Base-by-base conservation (phyloP, 2,113 vertebrate genomes). In the Nycticorax nycticorax region DNA sequence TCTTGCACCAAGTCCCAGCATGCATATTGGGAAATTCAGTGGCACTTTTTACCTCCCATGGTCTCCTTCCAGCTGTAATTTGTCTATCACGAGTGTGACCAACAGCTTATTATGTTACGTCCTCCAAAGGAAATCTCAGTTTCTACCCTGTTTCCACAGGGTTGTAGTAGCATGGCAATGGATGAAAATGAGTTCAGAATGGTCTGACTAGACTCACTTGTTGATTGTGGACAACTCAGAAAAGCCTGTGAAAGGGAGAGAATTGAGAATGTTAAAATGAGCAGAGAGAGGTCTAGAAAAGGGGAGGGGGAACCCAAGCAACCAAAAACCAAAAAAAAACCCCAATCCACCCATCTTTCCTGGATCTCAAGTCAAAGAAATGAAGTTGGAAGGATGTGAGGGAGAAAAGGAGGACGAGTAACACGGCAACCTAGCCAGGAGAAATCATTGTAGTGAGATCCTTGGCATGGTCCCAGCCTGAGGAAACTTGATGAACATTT, bases 401-500 rank as follows among this genome's bases (percentile, higher is more conserved):
- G 76, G 14, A 50, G 57, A 37, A 62, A 89, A 97, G 64, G 13
- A 93, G 15, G 32, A 63, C 2, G 2, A 91, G 57, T 28, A 55
- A 14, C n/a, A 33, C 43, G 66, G 62, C 43, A 78, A 60, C 27
- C 45, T n/a, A 91, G 56, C 64, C 56, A 94, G 37, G 53, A 88
- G 69, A 67, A 95, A 50, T 12, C 62, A 57, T 14, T 43, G 20
- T 22, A 69, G 28, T 0, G 1, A 90, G 32, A 56, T 62, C 35
- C 37, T 90, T 94, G 95, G 92, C 75, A 39, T 53, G 57, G 71
- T 94, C 84, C 91, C 87, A 92, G 57, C 28, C 50, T 23, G 52
- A 86, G 22, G 73, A 94, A 87, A 72, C 73, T 64, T 86, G 71
- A 88, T 89, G 71, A 93, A 88, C 81, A 48, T 92, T 95, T 73